A percentile compares a stretch with the other conserved stretches of the same genome.
phyloP scores from a whole-genome alignment of 2,113 vertebrate genomes.

The Antechinus stuartii region DNA sequence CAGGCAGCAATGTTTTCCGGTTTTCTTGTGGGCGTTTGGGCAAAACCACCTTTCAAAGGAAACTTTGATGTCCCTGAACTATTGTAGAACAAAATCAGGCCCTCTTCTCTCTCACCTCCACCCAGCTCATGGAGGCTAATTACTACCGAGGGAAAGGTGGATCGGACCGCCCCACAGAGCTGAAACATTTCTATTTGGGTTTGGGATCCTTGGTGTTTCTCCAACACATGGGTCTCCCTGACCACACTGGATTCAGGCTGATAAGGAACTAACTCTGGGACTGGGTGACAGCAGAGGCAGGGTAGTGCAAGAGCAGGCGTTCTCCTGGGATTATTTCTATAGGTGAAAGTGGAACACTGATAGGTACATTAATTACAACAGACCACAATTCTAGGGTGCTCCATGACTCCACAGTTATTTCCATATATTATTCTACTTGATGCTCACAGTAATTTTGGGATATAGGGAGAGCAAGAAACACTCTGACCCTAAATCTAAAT shows the following conservation, averaged over 20 bases:
- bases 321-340: background rate
- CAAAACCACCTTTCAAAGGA: slow-evolving; percentile 29
- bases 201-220: background rate
- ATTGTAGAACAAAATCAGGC: background rate
- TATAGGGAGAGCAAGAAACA: background rate
- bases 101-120: background rate
- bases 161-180: background rate
- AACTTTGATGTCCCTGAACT: background rate
- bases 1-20: background rate
- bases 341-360: background rate
- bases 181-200: background rate
- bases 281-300: background rate
- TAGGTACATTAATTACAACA: background rate
- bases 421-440: background rate
- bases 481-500: background rate
- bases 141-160: background rate
- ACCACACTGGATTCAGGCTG: background rate
- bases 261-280: background rate
- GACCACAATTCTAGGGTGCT: background rate
- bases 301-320: background rate
- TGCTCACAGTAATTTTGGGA: background rate
- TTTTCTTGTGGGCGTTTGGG: slow-evolving; percentile 19
- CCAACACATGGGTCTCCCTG: background rate
- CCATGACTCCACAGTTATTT: background rate
- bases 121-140: background rate